phyloP scores from a whole-genome alignment of 2,113 vertebrate species.

The Amblyornis subalaris region DNA sequence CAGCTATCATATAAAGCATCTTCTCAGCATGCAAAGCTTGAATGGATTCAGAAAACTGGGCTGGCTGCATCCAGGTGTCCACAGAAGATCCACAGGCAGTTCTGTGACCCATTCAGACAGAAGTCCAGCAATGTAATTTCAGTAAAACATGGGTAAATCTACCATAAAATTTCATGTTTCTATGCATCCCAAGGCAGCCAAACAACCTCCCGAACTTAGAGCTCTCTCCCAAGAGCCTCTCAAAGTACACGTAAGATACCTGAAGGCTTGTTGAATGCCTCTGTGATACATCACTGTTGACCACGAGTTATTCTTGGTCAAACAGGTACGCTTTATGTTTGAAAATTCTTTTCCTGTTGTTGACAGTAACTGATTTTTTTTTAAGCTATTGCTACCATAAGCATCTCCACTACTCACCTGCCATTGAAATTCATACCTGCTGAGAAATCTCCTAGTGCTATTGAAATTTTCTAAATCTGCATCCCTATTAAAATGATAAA shows the following conservation, averaged over 20 bases:
- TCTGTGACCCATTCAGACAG: background rate
- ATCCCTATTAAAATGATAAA: background rate
- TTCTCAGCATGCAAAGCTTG: background rate
- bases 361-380: background rate
- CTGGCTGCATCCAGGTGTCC: background rate
- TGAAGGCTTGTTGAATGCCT: background rate
- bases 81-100: background rate
- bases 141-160: background rate
- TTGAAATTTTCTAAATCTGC: background rate
- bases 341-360: background rate
- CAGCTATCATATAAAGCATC: background rate
- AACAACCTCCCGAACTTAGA: background rate
- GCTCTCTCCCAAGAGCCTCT: background rate
- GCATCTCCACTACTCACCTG: background rate
- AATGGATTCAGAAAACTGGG: background rate
- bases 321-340: background rate
- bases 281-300: background rate
- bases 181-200: background rate
- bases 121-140: background rate
- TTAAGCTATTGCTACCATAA: background rate
- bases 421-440: background rate
- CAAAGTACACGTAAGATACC: accelerated
- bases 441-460: background rate
- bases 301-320: background rate
- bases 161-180: background rate